A percentile compares a stretch with the other conserved stretches of the same genome.
phyloP scores from a whole-genome alignment of 2,113 vertebrate genomes.

The Toxotes chatareus region DNA sequence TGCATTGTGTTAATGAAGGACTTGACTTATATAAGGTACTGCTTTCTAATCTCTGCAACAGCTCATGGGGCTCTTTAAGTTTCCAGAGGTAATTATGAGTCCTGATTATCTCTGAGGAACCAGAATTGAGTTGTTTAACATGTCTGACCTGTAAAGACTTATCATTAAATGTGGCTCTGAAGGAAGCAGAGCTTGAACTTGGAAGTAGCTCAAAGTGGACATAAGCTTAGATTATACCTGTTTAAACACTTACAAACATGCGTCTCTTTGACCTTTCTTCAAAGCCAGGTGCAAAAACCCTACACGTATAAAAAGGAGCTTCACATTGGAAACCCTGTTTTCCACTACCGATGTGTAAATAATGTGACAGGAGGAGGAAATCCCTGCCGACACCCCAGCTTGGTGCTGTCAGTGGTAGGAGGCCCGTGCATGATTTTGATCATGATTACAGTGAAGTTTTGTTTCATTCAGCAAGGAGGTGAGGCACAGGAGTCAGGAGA shows the following conservation, averaged over 20 bases:
- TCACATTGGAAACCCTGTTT: slow-evolving; percentile 59
- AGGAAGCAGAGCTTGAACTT: slow-evolving; percentile 10
- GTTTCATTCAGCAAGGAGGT: slow-evolving; percentile 51
- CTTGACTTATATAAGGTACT: background rate
- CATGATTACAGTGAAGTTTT: slow-evolving; percentile 39
- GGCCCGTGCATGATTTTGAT: slow-evolving; percentile 22
- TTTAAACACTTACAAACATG: background rate
- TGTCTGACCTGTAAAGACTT: background rate
- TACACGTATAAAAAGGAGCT: slow-evolving; percentile 29
- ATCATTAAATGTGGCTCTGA: slow-evolving; percentile 13
- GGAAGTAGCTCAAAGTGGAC: slow-evolving; percentile 21
- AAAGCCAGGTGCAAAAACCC: slow-evolving; percentile 9
- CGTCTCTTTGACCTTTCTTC: background rate
- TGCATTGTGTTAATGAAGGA: slow-evolving; percentile 14
- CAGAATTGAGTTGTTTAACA: background rate
- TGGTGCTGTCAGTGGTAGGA: slow-evolving; percentile 23
- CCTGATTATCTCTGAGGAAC: slow-evolving; percentile 22
- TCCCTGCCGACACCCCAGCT: slow-evolving; percentile 41
- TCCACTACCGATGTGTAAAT: slow-evolving; percentile 3
- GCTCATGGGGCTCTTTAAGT: slow-evolving; percentile 15
- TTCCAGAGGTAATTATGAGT: slow-evolving; percentile 33
- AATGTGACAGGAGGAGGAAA: slow-evolving; percentile 45
- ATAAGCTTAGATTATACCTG: background rate
- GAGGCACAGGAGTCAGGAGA: slow-evolving; percentile 69
- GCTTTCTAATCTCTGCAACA: slow-evolving; percentile 22